Conservation (phyloP, 2,888 invertebrate genomes). For the Epistrophe grossulariae region DNA sequence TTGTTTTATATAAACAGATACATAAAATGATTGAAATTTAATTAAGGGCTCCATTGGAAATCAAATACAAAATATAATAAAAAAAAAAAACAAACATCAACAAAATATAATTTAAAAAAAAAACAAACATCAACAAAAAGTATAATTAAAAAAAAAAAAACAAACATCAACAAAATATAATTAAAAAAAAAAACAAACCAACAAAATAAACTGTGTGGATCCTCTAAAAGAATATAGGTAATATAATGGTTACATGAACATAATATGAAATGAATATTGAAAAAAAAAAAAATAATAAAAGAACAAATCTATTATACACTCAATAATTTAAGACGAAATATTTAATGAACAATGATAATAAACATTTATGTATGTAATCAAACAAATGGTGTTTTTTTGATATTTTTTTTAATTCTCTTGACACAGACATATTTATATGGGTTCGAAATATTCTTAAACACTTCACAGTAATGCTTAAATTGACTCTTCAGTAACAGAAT, state of each 20-base stretch:
- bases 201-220: slow-evolving; percentile 47
- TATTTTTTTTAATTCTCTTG: too few relatives aligned
- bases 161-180: not conserved
- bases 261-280: slow-evolving; percentile 57
- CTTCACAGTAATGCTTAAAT: too few relatives aligned
- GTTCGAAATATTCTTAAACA: too few relatives aligned
- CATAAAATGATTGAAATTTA: slow-evolving; percentile 8
- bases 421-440: too few relatives aligned
- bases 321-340: slow-evolving; percentile 67
- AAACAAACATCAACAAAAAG: slow-evolving; percentile 1
- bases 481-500: too few relatives aligned
- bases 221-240: slow-evolving; percentile 57
- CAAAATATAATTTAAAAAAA: slow-evolving; percentile 1
- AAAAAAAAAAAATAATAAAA: slow-evolving; percentile 41
- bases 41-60: slow-evolving; percentile 60
- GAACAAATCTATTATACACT: slow-evolving; percentile 70
- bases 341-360: slow-evolving; percentile 76
- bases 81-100: slow-evolving; percentile 11
- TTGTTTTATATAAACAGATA: not conserved
- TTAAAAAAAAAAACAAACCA: slow-evolving; percentile 3
- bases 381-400: not conserved
- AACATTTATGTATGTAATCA: slow-evolving; percentile 77
- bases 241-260: slow-evolving; percentile 60
- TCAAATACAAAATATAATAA: not conserved
- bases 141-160: too few relatives aligned